These are phyloP conservation scores for Mellilla xanthometata DNA, from an alignment of 2,888 invertebrate genomes.

Conservation along the genomic window DNA sequence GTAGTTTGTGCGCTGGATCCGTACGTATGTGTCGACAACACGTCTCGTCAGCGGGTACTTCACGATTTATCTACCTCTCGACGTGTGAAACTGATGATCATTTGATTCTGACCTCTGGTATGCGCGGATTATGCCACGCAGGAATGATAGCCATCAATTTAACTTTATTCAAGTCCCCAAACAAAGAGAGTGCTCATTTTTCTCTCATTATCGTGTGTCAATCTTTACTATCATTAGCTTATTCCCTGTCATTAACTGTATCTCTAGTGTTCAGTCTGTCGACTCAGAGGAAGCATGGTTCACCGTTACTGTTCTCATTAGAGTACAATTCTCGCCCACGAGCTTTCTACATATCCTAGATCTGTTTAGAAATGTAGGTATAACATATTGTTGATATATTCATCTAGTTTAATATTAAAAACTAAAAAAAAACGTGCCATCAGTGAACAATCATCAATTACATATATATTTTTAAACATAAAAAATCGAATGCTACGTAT, in stretches of 20 bases:
- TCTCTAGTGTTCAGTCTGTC: slow-evolving; percentile 1
- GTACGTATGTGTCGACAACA: slow-evolving; percentile 61
- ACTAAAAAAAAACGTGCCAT: too few relatives aligned
- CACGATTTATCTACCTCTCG: slow-evolving; percentile 50
- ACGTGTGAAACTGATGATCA: slow-evolving; percentile 58
- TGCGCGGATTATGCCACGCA: slow-evolving; percentile 21
- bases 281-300: slow-evolving; percentile 2
- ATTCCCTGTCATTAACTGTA: slow-evolving; percentile 12
- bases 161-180: slow-evolving; percentile 19
- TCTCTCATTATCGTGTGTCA: slow-evolving; percentile 20
- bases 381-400: too few relatives aligned
- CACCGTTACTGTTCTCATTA: slow-evolving; percentile 10
- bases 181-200: slow-evolving; percentile 16
- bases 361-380: too few relatives aligned
- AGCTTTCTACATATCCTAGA: background rate
- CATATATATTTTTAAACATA: too few relatives aligned
- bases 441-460: too few relatives aligned
- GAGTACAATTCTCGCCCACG: slow-evolving; percentile 4
- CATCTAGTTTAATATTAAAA: too few relatives aligned
- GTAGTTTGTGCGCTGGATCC: slow-evolving; percentile 74
- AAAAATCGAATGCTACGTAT: too few relatives aligned
- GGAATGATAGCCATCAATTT: slow-evolving; percentile 24
- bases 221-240: slow-evolving; percentile 19
- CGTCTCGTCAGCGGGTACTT: slow-evolving; percentile 62
- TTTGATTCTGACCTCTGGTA: slow-evolving; percentile 56